Base-by-base conservation (phyloP, 2,888 invertebrate genomes). In the Leptopilina myrica region DNA sequence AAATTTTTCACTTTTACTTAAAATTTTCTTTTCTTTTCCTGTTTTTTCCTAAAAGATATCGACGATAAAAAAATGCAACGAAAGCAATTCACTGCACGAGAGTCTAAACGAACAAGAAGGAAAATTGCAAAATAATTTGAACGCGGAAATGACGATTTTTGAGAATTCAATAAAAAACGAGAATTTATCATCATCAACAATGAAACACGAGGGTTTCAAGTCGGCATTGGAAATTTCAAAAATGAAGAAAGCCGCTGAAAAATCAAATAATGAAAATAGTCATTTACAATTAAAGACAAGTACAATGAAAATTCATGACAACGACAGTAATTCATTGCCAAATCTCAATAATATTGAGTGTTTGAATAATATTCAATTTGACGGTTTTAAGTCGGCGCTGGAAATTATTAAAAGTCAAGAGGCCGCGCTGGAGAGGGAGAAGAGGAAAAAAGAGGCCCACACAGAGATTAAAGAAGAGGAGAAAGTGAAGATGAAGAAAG, bases 51-150 rank as follows among this genome's bases (percentile, higher is more conserved):
- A 64, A 85, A 33, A 96, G 95, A 93, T 95, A 89, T 91, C 94
- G 46, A 91, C 92, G 49, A 93, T 96, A 75, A 95, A 95, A 88
- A 93, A 93, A 80, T 92, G 92, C 82, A 94, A 93, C 3, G 88
- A 87, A n/a, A 92, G 92, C 78, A 86, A 89, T 56, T 87, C 85
- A 77, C 90, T 95, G 49, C 93, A 93, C 87, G 93, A 94, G 8
- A 88, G 92, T 59, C 89, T 95, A 43, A 93, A 87, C 92, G 91
- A 12, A 94, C 93, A 87, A 92, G 94, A 94, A 0, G 92, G 91
- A 79, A 93, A 94, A 89, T 83, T 88, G 87, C 43, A 49, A 67
- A 20, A 7, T 53, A n/a, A 64, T 56, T 67, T 67, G 3, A 26
- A 78, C 15, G 8, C 14, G 2, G 64, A 78, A 73, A 12, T 64